A percentile compares a stretch with the other conserved stretches of the same genome.
Conservation (phyloP, 2,888 invertebrate species). For the Dryomyza anilis region DNA sequence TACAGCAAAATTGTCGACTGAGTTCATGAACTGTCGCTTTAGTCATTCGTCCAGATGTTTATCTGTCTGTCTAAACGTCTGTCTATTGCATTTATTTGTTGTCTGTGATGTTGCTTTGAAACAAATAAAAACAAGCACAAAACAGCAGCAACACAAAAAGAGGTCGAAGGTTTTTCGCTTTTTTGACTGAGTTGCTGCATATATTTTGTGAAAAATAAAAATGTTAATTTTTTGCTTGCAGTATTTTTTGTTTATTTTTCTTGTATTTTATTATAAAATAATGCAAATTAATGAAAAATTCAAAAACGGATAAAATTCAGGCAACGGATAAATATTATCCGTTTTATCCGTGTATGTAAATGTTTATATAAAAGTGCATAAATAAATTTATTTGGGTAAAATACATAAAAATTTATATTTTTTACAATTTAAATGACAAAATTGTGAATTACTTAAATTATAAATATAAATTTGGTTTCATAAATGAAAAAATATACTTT, state of each 20-base stretch:
- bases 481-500: too few species aligned
- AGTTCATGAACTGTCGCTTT: conserved; percentile 18
- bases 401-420: not conserved
- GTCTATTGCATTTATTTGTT: not conserved
- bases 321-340: conserved; percentile 8
- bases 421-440: not conserved
- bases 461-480: too few species aligned
- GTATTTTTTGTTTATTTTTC: not conserved
- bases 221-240: not conserved
- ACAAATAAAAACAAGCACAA: too few species aligned
- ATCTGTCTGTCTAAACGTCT: not conserved
- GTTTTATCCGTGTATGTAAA: conserved; percentile 1
- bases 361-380: not conserved
- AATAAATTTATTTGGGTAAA: too few species aligned
- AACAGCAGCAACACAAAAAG: not conserved
- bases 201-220: too few species aligned
- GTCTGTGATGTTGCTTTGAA: not conserved
- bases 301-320: not conserved
- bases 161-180: not conserved
- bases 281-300: not conserved
- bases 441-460: too few species aligned
- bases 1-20: too few species aligned
- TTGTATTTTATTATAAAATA: not conserved
- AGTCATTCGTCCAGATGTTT: not conserved
- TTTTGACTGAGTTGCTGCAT: not conserved